Percentiles rank a stretch among this genome's conserved stretches.
Conservation (phyloP, 2,113 vertebrate genomes). For the Gambusia holbrooki region DNA sequence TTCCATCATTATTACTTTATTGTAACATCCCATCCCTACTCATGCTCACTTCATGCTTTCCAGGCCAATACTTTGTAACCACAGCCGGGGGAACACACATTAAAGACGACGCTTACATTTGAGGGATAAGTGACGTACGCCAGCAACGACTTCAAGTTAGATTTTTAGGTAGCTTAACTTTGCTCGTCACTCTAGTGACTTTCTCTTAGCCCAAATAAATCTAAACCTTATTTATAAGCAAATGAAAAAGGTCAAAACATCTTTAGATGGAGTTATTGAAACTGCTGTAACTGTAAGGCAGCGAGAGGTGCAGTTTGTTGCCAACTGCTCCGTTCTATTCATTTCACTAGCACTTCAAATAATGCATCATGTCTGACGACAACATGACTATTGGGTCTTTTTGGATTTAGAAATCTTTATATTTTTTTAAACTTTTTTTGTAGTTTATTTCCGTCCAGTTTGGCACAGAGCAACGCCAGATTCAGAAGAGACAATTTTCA, state of each 20-base stretch:
- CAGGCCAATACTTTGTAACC: not conserved
- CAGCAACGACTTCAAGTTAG: slow-evolving; percentile 45
- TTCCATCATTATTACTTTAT: not conserved
- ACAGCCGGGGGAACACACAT: not conserved
- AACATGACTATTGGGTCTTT: slow-evolving; percentile 19
- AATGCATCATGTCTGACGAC: not conserved
- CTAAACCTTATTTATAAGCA: not conserved
- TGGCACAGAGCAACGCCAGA: not conserved
- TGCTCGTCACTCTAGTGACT: slow-evolving; percentile 18
- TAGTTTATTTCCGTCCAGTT: slow-evolving; percentile 1
- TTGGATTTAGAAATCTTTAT: slow-evolving; percentile 6
- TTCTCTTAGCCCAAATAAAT: not conserved
- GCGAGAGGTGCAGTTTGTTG: not conserved
- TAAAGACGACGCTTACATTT: slow-evolving; percentile 4
- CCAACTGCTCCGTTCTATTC: not conserved
- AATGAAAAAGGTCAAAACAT: not conserved
- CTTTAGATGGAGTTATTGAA: not conserved
- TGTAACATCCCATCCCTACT: not conserved
- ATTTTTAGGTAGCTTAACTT: slow-evolving; percentile 40
- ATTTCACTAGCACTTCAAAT: not conserved
- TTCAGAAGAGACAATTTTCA: not conserved
- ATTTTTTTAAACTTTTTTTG: not conserved
- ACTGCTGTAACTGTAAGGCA: not conserved
- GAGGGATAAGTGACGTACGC: slow-evolving; percentile 14
- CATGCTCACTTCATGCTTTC: not conserved